phyloP scores from a whole-genome alignment of 2,888 invertebrate genomes.

The Coleophora deauratella region DNA sequence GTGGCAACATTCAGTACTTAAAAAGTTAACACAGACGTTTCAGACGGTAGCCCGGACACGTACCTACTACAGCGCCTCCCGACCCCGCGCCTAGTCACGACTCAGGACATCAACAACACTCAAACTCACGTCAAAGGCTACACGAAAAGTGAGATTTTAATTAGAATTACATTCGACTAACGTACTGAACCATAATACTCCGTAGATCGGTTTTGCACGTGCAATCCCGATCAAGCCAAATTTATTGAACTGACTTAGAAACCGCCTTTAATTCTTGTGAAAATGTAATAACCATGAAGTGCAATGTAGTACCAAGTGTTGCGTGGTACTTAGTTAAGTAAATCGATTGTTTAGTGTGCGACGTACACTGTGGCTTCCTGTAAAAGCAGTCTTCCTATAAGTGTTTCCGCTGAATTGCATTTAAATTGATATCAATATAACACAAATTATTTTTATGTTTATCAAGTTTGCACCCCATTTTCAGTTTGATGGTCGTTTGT shows the following conservation, averaged over 20 bases:
- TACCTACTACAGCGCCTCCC: slow-evolving; percentile 21
- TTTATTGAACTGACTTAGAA: slow-evolving; percentile 62
- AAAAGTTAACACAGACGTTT: too few relatives aligned
- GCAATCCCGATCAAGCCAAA: slow-evolving; percentile 65
- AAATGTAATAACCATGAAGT: slow-evolving; percentile 52
- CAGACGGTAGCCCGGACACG: too few relatives aligned
- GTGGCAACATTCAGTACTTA: slow-evolving; percentile 28
- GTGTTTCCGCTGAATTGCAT: slow-evolving; percentile 65
- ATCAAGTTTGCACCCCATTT: slow-evolving; percentile 20
- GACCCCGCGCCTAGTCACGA: slow-evolving; percentile 1
- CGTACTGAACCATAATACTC: slow-evolving; percentile 49
- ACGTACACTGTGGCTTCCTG: slow-evolving; percentile 69
- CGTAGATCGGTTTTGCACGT: slow-evolving; percentile 53
- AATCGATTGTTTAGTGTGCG: slow-evolving; percentile 57
- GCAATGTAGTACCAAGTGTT: slow-evolving; percentile 56
- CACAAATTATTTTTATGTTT: slow-evolving; percentile 25
- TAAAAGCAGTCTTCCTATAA: slow-evolving; percentile 72
- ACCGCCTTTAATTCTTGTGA: slow-evolving; percentile 66
- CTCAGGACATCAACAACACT: slow-evolving; percentile 3
- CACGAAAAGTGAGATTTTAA: slow-evolving; percentile 45
- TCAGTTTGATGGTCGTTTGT: background rate
- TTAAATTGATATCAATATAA: slow-evolving; percentile 52
- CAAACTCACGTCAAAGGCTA: slow-evolving; percentile 35
- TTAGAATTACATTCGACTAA: slow-evolving; percentile 35
- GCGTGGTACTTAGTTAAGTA: slow-evolving; percentile 65